A percentile compares a stretch with the other conserved stretches of the same genome.
These are phyloP conservation scores for Scelioninae gen. 1 DNA, from an alignment of 2,888 invertebrate genomes.

Conservation along the genomic window DNA sequence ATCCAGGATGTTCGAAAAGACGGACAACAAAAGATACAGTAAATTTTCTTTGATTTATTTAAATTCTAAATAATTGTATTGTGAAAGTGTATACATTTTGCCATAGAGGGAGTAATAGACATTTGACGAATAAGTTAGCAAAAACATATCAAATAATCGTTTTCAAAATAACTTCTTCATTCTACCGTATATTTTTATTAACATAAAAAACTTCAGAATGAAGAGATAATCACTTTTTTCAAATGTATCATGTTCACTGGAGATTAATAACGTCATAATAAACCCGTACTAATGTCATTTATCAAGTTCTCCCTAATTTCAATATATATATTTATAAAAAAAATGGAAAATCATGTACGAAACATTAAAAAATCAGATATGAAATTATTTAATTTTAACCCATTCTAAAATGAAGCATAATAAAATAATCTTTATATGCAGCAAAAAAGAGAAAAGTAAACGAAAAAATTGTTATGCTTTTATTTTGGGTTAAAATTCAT, in stretches of 20 bases:
- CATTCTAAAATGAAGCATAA: slow-evolving; percentile 38
- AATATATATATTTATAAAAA: slow-evolving; percentile 26
- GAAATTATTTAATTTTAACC: slow-evolving; percentile 21
- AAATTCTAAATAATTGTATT: slow-evolving; percentile 65
- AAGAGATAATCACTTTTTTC: slow-evolving; percentile 21
- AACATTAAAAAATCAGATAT: slow-evolving; percentile 13
- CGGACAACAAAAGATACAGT: slow-evolving; percentile 23
- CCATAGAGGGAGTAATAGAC: slow-evolving; percentile 63
- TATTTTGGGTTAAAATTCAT: slow-evolving; percentile 37
- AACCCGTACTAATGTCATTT: slow-evolving; percentile 22
- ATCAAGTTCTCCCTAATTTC: slow-evolving; percentile 14
- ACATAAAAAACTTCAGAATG: slow-evolving; percentile 14
- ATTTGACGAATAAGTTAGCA: slow-evolving; percentile 58
- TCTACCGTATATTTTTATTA: slow-evolving; percentile 2
- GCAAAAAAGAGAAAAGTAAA: slow-evolving; percentile 2
- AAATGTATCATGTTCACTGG: slow-evolving; percentile 27
- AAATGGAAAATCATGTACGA: slow-evolving; percentile 21
- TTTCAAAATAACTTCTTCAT: slow-evolving; percentile 5
- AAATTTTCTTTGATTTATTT: slow-evolving; percentile 60
- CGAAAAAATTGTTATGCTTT: slow-evolving; percentile 27
- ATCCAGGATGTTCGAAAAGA: neutral
- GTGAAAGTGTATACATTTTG: slow-evolving; percentile 68
- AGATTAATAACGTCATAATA: slow-evolving; percentile 3
- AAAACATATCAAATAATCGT: slow-evolving; percentile 31
- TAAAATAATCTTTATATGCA: slow-evolving; percentile 25